Evolutionary conservation across 1,140 invertebrate genomes (phyloP), one percentile per base, ranked within the genome.

Genomic region (Brachystomella parvula): DNA sequence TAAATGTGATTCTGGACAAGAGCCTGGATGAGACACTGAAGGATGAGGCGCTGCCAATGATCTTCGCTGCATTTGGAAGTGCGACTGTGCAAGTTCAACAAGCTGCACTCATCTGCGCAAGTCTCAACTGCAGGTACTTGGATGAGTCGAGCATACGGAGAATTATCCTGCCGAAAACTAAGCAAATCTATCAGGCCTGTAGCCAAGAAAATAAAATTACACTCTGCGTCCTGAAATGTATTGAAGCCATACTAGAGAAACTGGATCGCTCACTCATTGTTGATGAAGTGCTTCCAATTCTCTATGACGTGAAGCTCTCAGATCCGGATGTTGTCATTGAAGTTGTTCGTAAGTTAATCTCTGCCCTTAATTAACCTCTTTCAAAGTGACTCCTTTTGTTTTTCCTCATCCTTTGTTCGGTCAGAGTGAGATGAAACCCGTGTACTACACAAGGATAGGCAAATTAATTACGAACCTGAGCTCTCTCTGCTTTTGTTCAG

Each of bases 31-130:
- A 92, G 24, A 90, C 94, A 64, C 80, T 85, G 62, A 78, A 80
- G 68, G 81, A 82, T 12, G 91, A 96, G 71, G 85, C 96, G 29
- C 79, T 97, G 64, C 92, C 91, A 3, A 85, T 96, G 80, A 79
- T 98, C 9, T 96, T 90, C 79, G 86, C 83, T 64, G 88, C 91
- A 28, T 88, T 97, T 73, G 93, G 96, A 74, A 92, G 88, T 73
- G 86, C 88, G 39, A 92, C 89, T n/a, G 86, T 90, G 70, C 91
- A 94, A 81, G 89, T 95, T 65, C 91, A 96, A 87, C 89, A 86
- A 73, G 90, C 92, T n/a, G 92, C 93, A 1, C 82, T 96, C 56
- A 85, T 92, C 60, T 91, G 92, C 19, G 86, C 95, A 1, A 85
- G 89, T 33, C 66, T 59, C 39, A 64, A 60, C 35, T 47, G 53